Evolutionary conservation across 2,113 vertebrate species (phyloP), one percentile per base, ranked within the genome.

Genomic region (Prionailurus viverrinus): DNA sequence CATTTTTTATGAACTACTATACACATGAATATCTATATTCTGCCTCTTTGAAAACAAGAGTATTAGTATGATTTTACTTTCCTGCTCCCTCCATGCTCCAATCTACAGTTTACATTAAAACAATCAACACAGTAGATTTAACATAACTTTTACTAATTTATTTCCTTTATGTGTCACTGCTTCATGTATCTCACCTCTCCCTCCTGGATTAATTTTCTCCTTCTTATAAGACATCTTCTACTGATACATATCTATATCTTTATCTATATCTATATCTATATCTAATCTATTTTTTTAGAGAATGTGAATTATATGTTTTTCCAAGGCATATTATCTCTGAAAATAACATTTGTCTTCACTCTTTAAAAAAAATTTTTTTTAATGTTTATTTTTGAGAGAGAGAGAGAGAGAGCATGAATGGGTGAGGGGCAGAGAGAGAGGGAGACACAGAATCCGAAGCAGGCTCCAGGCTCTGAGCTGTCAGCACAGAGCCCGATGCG

Each of bases 341-440:
- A 89, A 96, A 85, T 76, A 39, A 41, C 19, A 6, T 71, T 97
- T 69, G 29, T n/a, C 45, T 93, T 95, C 23, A 79, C 2, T 87
- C 27, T 80, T 14, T 9, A 45, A 45, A 45, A 45, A 45, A 45
- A 45, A 1, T 0, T 45, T 45, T 45, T 45, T 45, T 45, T 45
- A 45, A 45, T 45, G 45, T 45, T 45, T 45, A 45, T 45, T 45
- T 45, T 45, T 45, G 45, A 45, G 45, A 45, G 45, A 45, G 45
- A 45, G 45, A 45, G 41, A 45, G 45, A 45, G 45, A 9, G 45
- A 9, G 45, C 1, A 45, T 45, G 45, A 45, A 45, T 45, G 45
- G 45, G 8, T 45, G 45, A 45, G 45, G 45, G 45, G 45, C 7
- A 45, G 45, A 45, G 45, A 45, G 45, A 45, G 45, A 45, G 45